A percentile compares a stretch with the other conserved stretches of the same genome.
phyloP scores from a whole-genome alignment of 1,140 invertebrate species.

The Vanessa tameamea region DNA sequence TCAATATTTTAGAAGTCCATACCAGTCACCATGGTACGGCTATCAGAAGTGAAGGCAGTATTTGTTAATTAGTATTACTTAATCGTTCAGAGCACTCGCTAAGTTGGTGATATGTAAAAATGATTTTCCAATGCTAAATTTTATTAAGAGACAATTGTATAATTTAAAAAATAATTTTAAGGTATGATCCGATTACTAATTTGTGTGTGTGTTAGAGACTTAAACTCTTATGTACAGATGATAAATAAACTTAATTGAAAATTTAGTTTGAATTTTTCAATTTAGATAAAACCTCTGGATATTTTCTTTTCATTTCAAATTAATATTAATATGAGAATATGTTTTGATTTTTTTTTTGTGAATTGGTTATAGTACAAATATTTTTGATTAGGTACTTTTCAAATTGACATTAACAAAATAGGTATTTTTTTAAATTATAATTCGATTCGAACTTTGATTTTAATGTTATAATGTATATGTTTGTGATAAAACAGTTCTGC shows the following conservation, averaged over 20 bases:
- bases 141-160: conserved; percentile 28
- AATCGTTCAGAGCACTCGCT: conserved; percentile 16
- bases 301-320: background rate
- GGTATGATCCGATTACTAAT: conserved; percentile 15
- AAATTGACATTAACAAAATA: too few species aligned
- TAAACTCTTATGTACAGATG: conserved; percentile 31
- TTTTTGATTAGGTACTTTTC: too few species aligned
- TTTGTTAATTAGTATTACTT: conserved; percentile 27
- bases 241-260: conserved; percentile 27
- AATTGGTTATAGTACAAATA: too few species aligned
- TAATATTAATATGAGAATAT: too few species aligned
- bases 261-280: conserved; percentile 6
- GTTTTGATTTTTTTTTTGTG: too few species aligned
- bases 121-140: conserved; percentile 27
- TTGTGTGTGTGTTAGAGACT: conserved; percentile 21
- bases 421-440: too few species aligned
- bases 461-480: too few species aligned
- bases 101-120: conserved; percentile 29
- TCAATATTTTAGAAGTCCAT: conserved; percentile 63
- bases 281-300: background rate
- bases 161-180: conserved; percentile 26
- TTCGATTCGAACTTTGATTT: too few species aligned
- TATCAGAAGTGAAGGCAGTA: conserved; percentile 56
- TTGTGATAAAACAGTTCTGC: too few species aligned
- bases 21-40: conserved; percentile 63